Evolutionary conservation across 2,113 vertebrate species (phyloP).

Genomic region (Pitta sordida): DNA sequence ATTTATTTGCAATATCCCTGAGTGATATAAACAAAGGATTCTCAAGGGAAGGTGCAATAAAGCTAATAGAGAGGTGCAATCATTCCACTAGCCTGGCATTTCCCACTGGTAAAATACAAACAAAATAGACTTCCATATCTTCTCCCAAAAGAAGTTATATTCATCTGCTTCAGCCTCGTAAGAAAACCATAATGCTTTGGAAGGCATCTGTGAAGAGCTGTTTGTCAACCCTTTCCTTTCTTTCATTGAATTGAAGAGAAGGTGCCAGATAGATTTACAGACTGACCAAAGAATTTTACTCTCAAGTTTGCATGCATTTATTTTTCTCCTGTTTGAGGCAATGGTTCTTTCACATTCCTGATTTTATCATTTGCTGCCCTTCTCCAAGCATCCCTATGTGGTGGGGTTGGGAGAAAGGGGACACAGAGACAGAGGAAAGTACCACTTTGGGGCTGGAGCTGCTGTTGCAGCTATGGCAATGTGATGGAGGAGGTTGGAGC

Average conservation of each 20-base stretch:
- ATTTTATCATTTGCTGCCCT: not conserved
- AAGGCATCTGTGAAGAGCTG: not conserved
- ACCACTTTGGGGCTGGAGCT: not conserved
- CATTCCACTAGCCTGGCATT: not conserved
- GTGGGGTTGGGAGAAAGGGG: not conserved
- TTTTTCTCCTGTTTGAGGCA: not conserved
- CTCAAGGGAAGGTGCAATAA: conserved; percentile 27
- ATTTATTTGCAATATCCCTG: conserved; percentile 10
- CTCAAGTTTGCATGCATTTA: not conserved
- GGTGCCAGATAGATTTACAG: not conserved
- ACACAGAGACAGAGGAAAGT: not conserved
- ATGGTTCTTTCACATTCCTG: not conserved
- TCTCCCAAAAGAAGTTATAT: not conserved
- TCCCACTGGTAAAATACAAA: conserved; percentile 2
- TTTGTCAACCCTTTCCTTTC: not conserved
- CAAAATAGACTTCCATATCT: not conserved
- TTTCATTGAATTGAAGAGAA: not conserved
- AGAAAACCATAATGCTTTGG: not conserved
- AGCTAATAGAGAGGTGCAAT: conserved; percentile 3
- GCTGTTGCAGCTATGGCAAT: not conserved
- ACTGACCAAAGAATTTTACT: not conserved
- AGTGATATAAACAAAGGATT: conserved; percentile 16
- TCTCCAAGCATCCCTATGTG: not conserved
- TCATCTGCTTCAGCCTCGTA: not conserved
- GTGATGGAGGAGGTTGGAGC: not conserved